A percentile compares a stretch with the other conserved stretches of the same genome.
These are phyloP conservation scores for Calephelis perditalis DNA, from an alignment of 2,888 invertebrate genomes.

Conservation along the genomic window DNA sequence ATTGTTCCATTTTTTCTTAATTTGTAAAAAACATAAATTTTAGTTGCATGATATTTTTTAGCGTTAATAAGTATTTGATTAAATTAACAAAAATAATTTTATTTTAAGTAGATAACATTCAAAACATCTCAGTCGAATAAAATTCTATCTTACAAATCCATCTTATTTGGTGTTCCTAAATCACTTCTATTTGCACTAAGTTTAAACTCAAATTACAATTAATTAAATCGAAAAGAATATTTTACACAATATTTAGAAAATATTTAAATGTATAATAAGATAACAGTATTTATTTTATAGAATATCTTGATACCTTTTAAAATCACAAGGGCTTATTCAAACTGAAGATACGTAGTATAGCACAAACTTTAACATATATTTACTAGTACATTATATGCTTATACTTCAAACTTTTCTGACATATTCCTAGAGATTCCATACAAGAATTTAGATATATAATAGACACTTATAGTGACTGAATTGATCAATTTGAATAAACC, in stretches of 20 bases:
- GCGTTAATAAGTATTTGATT: no score
- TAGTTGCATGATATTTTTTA: no score
- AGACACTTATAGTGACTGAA: conserved; percentile 18
- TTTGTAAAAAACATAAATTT: no score
- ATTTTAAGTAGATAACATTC: conserved; percentile 3
- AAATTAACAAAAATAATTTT: background rate
- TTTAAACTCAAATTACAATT: background rate
- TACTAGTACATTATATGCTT: no score
- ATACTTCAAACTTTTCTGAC: no score
- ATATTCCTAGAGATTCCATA: no score
- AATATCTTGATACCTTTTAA: conserved; percentile 5
- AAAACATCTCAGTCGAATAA: conserved; percentile 15
- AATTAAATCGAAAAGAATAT: background rate
- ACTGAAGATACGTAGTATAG: background rate
- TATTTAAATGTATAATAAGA: background rate
- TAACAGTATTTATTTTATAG: conserved; percentile 10
- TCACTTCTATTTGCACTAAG: conserved; percentile 4
- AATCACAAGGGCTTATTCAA: background rate
- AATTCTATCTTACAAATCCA: conserved; percentile 15
- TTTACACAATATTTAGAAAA: conserved; percentile 7
- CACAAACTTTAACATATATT: no score
- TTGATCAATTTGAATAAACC: conserved; percentile 40
- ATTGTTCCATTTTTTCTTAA: no score
- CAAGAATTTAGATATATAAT: no score
- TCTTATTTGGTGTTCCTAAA: conserved; percentile 19